Base-by-base conservation (phyloP, 92 coral and sea anemone genomes). In the Bergia puertoricense region DNA sequence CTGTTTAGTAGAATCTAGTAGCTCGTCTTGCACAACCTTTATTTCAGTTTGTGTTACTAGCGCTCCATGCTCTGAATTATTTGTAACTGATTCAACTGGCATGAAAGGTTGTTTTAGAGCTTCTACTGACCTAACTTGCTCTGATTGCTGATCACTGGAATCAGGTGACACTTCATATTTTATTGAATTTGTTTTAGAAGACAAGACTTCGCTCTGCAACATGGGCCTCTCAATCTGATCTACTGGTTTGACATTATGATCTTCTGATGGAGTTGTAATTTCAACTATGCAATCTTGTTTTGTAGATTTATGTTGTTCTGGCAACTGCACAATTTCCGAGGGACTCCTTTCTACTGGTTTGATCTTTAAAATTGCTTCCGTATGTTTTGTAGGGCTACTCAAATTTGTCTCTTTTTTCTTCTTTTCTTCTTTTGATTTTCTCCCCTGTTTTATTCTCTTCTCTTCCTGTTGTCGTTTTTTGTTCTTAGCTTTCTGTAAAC, bases 401-500 rank as follows among this genome's bases (percentile, higher is more conserved):
- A 7, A 57, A 42, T 46, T 71, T 23, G 20, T 22, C 9, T 13
- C 66, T 67, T 46, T 84, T 84, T 30, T 45, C 65, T 69, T 71
- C 3, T 22, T 71, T 0, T 48, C 87, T 45, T 84, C 87, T 73
- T 48, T 71, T 36, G 67, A 30, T 71, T 46, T 84, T 23, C 79
- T 71, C 10, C 77, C 78, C 42, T 37, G 62, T 5, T 59, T 84
- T 84, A 23, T 8, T 69, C 7, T 51, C 75, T 48, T 84, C 14
- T 84, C 78, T 6, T 43, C 59, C 36, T 71, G 42, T 9, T 45
- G 65, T 22, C 62, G 77, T 7, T 48, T 84, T 38, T 73, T 84
- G 45, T 45, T 71, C 56, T 71, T 84, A 6, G 87, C 87, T 84
- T 84, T 84, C 65, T 46, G 77, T 14, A 40, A 71, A 39, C 48